A percentile compares a stretch with the other conserved stretches of the same genome.
Evolutionary conservation across 2,888 invertebrate species (phyloP).

Genomic region (Temnothorax unifasciatus): DNA sequence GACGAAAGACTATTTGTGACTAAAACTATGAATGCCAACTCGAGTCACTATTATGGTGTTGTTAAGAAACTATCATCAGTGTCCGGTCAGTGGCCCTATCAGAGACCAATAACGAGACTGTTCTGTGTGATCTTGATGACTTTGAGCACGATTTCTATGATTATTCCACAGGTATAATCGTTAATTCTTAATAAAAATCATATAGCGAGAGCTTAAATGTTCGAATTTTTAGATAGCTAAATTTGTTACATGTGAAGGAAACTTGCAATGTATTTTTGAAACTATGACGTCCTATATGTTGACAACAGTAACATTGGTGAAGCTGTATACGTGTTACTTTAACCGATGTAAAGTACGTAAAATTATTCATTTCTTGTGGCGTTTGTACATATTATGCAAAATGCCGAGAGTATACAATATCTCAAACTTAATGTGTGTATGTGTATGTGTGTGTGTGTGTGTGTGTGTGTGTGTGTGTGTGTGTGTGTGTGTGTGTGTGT

Average conservation of each 20-base stretch:
- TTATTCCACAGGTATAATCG: constrained; percentile 18
- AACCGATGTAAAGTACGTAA: constrained; percentile 34
- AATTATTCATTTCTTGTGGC: not conserved
- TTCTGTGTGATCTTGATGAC: not conserved
- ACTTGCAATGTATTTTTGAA: constrained; percentile 24
- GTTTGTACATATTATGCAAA: too few relatives aligned
- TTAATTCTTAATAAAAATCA: not conserved
- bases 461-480: too few relatives aligned
- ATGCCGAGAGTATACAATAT: too few relatives aligned
- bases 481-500: too few relatives aligned
- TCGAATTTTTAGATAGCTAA: constrained; percentile 7
- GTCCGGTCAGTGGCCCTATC: constrained; percentile 25
- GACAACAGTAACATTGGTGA: constrained; percentile 16
- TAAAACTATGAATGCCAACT: not conserved
- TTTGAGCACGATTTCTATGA: not conserved
- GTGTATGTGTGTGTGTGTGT: too few relatives aligned
- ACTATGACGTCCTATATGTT: constrained; percentile 10
- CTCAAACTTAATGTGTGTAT: too few relatives aligned
- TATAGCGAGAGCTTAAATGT: not conserved
- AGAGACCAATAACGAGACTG: not conserved
- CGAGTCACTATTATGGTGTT: not conserved
- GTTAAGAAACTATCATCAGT: constrained; percentile 10
- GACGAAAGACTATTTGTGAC: not conserved
- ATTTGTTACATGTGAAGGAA: not conserved
- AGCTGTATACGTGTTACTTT: constrained; percentile 26